phyloP scores from a whole-genome alignment of 2,113 vertebrate species.

The Pseudorasbora parva region DNA sequence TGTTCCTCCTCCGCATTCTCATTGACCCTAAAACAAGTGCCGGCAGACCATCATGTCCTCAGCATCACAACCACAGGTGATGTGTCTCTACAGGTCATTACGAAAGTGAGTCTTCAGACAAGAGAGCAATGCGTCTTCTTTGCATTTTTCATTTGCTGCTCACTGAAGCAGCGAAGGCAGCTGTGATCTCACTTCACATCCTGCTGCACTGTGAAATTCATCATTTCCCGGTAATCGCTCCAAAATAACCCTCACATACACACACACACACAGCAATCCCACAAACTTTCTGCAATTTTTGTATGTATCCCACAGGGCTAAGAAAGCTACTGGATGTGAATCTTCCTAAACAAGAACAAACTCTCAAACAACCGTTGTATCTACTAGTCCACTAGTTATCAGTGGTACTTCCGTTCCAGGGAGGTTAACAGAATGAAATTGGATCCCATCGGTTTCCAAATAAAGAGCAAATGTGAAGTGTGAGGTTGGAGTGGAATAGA shows the following conservation, averaged over 20 bases:
- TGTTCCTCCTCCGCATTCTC: not conserved
- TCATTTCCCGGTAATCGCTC: constrained; percentile 3
- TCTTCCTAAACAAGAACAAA: not conserved
- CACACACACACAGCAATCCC: not conserved
- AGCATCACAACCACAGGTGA: not conserved
- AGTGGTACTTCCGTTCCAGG: not conserved
- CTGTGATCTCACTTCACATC: constrained; percentile 1
- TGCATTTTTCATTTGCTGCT: constrained; percentile 2
- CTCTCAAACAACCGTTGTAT: not conserved
- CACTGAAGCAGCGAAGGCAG: not conserved
- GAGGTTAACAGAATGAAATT: not conserved
- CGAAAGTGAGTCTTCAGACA: not conserved
- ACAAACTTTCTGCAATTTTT: not conserved
- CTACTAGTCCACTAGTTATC: not conserved
- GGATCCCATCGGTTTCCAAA: not conserved
- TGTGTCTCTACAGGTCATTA: not conserved
- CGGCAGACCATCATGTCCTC: not conserved
- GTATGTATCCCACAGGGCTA: too few species aligned
- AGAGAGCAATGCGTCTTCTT: not conserved
- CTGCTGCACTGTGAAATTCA: constrained; percentile 22
- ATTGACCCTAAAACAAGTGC: not conserved
- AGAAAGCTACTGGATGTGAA: too few species aligned
- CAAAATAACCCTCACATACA: not conserved
- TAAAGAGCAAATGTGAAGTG: not conserved
- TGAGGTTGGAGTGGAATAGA: not conserved